Evolutionary conservation across 2,888 invertebrate species (phyloP).

Genomic region (Netelia inedita): DNA sequence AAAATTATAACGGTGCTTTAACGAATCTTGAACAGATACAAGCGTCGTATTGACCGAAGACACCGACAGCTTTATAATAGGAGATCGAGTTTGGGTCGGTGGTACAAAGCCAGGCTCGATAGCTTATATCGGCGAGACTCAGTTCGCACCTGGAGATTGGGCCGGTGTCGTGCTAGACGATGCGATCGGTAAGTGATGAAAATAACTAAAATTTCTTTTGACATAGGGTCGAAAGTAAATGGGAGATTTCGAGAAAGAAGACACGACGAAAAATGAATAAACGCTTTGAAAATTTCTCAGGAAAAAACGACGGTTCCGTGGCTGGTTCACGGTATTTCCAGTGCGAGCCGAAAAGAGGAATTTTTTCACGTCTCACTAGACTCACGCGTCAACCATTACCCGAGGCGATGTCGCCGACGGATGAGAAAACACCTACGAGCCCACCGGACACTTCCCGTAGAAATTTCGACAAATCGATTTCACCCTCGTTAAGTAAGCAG

Average conservation of each 20-base stretch:
- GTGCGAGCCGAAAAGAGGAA: constrained; percentile 96
- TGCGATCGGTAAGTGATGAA: constrained; percentile 90
- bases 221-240: neutral
- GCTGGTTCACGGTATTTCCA: constrained; percentile 97
- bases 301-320: constrained; percentile 98
- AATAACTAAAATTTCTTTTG: neutral
- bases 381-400: constrained; percentile 91
- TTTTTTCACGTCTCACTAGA: constrained; percentile 96
- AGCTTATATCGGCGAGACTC: constrained; percentile 97
- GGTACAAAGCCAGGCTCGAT: constrained; percentile 96
- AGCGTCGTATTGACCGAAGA: constrained; percentile 94
- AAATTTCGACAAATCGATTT: constrained; percentile 83
- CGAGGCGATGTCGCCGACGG: constrained; percentile 85
- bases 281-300: constrained; percentile 85
- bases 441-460: constrained; percentile 85
- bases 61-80: constrained; percentile 98
- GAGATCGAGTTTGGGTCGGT: constrained; percentile 97
- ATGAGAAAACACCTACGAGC: constrained; percentile 75
- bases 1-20: constrained; percentile 22
- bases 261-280: constrained; percentile 14
- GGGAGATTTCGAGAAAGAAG: constrained; percentile 3
- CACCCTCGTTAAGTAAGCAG: constrained; percentile 83
- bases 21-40: constrained; percentile 88
- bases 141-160: constrained; percentile 99
- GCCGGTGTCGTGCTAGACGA: constrained; percentile 98